These are phyloP conservation scores for Meteorus sp. DNA, from an alignment of 1,140 invertebrate genomes.

Conservation along the genomic window DNA sequence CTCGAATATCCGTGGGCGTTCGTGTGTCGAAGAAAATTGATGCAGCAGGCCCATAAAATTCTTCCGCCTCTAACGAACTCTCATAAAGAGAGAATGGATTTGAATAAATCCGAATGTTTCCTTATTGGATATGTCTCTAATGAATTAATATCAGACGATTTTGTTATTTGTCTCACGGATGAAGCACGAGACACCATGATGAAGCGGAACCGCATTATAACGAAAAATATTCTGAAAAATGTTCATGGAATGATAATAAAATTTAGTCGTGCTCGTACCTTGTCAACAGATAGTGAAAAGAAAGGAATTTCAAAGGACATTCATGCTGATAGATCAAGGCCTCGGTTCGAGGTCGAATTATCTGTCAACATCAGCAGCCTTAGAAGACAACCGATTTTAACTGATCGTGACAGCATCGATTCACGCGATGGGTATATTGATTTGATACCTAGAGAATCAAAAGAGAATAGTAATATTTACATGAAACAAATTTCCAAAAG, in stretches of 20 bases:
- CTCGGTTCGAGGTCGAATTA: slow-evolving; percentile 67
- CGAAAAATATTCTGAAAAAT: slow-evolving; percentile 61
- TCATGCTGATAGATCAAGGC: slow-evolving; percentile 38
- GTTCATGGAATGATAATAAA: slow-evolving; percentile 59
- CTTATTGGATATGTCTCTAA: slow-evolving; percentile 69
- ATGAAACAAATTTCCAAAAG: slow-evolving; percentile 40
- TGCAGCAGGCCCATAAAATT: slow-evolving; percentile 35
- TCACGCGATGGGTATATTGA: slow-evolving; percentile 68
- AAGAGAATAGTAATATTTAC: slow-evolving; percentile 58
- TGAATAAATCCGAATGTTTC: slow-evolving; percentile 60
- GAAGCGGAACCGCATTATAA: slow-evolving; percentile 58
- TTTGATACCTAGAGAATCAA: slow-evolving; percentile 58
- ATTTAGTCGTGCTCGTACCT: slow-evolving; percentile 37
- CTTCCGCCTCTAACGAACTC: slow-evolving; percentile 58
- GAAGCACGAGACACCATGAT: slow-evolving; percentile 50
- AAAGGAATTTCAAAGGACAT: neutral
- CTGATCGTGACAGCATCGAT: slow-evolving; percentile 56
- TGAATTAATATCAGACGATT: slow-evolving; percentile 61
- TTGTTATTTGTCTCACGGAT: slow-evolving; percentile 67
- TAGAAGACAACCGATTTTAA: slow-evolving; percentile 12
- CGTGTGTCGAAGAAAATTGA: slow-evolving; percentile 61
- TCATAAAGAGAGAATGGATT: slow-evolving; percentile 55
- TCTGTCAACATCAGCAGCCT: slow-evolving; percentile 27
- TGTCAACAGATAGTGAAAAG: neutral
- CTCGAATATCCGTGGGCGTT: slow-evolving; percentile 73